Evolutionary conservation across 2,113 vertebrate genomes (phyloP).

Genomic region (Microtus oregoni): DNA sequence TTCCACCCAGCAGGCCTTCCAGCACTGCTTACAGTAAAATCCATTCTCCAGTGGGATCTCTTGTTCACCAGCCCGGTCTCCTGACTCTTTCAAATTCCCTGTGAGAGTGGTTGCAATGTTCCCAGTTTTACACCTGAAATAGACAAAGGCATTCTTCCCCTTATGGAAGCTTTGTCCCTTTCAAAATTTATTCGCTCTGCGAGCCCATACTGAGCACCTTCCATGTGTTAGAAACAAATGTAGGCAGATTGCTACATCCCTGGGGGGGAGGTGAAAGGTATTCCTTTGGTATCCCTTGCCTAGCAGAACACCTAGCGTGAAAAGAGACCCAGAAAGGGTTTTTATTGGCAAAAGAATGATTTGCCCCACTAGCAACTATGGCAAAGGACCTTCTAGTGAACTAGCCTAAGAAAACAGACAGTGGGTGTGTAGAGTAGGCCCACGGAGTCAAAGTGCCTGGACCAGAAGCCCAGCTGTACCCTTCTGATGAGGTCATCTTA

Average conservation of each 20-base stretch:
- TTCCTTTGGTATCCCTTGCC: slow-evolving; percentile 34
- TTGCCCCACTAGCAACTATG: neutral
- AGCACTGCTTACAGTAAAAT: neutral
- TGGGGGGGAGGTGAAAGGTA: slow-evolving; percentile 25
- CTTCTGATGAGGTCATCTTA: neutral
- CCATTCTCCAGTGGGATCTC: slow-evolving; percentile 16
- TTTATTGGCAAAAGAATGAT: slow-evolving; percentile 53
- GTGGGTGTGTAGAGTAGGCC: neutral
- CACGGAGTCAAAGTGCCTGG: neutral
- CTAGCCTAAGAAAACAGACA: neutral
- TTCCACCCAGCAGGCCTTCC: neutral
- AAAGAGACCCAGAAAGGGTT: slow-evolving; percentile 47
- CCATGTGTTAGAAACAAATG: slow-evolving; percentile 51
- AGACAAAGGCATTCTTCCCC: slow-evolving; percentile 56
- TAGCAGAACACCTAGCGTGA: slow-evolving; percentile 39
- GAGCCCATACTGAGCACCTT: neutral
- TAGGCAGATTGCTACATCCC: slow-evolving; percentile 37
- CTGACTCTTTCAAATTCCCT: slow-evolving; percentile 49
- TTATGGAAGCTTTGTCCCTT: slow-evolving; percentile 45
- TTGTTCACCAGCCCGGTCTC: slow-evolving; percentile 17
- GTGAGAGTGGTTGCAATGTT: neutral
- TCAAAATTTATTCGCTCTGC: slow-evolving; percentile 51
- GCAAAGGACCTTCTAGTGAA: neutral
- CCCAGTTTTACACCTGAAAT: slow-evolving; percentile 11
- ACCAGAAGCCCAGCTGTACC: neutral